Evolutionary conservation across 1,140 invertebrate genomes (phyloP).

Genomic region (Holotrichia oblita): DNA sequence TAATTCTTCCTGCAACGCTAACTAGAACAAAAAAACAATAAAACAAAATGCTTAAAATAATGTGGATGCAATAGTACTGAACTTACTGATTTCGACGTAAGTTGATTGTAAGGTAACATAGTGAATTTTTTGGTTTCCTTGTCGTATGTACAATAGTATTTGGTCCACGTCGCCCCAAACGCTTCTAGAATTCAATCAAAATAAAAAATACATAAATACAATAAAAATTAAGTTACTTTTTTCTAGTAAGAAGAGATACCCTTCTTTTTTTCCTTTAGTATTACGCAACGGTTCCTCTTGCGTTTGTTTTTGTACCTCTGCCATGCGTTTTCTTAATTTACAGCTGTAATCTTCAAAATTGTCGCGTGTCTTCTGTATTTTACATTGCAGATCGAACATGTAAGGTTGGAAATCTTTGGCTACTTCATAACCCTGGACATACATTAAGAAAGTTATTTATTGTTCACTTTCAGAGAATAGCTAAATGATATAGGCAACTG

Average conservation of each 20-base stretch:
- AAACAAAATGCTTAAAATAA: conserved; percentile 8
- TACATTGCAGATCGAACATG: conserved; percentile 88
- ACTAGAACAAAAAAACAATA: conserved; percentile 53
- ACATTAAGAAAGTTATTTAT: too few species aligned
- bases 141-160: conserved; percentile 96
- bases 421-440: conserved; percentile 91
- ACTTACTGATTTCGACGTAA: conserved; percentile 87
- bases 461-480: too few species aligned
- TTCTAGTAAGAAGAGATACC: conserved; percentile 95
- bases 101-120: conserved; percentile 95
- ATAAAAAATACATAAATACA: conserved; percentile 31
- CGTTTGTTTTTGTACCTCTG: conserved; percentile 58
- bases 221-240: conserved; percentile 89
- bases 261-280: conserved; percentile 73
- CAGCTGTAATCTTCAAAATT: conserved; percentile 83
- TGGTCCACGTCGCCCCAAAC: conserved; percentile 95
- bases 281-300: conserved; percentile 58
- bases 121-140: conserved; percentile 89
- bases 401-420: conserved; percentile 93
- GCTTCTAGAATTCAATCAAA: conserved; percentile 77
- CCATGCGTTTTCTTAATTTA: conserved; percentile 59
- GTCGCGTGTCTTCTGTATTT: conserved; percentile 94
- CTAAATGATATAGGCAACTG: too few species aligned
- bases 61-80: conserved; percentile 53
- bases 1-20: conserved; percentile 69